Conservation (phyloP, 2,113 vertebrate species). For the Coreoperca whiteheadi region DNA sequence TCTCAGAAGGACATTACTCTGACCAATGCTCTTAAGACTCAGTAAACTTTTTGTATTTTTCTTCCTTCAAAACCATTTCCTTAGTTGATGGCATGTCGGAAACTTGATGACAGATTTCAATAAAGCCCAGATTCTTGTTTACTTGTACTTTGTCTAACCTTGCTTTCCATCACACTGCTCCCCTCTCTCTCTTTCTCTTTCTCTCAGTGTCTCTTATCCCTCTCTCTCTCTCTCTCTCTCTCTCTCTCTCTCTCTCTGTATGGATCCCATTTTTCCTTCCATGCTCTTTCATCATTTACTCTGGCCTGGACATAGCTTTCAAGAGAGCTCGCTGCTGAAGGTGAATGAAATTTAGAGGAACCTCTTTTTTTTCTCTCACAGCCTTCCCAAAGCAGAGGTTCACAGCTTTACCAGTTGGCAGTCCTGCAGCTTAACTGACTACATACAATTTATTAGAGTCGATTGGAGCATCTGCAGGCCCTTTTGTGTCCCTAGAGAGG, state of each 20-base stretch:
- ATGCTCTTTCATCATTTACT: conserved; percentile 63
- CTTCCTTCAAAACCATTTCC: conserved; percentile 16
- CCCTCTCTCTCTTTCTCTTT: conserved; percentile 4
- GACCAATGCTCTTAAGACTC: conserved; percentile 29
- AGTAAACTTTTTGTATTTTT: conserved; percentile 4
- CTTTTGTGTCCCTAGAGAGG: conserved; percentile 71
- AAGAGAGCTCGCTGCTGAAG: conserved; percentile 51
- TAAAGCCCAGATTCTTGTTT: conserved; percentile 33
- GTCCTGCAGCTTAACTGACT: conserved; percentile 66
- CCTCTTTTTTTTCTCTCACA: conserved; percentile 21
- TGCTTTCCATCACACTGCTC: conserved; percentile 38
- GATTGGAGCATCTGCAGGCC: conserved; percentile 72
- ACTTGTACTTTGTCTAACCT: conserved; percentile 44
- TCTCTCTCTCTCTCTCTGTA: not conserved
- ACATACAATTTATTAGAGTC: conserved; percentile 76
- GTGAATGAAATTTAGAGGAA: conserved; percentile 72
- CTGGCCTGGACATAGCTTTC: conserved; percentile 56
- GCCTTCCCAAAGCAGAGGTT: conserved; percentile 49
- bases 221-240: conserved; percentile 1
- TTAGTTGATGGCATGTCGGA: conserved; percentile 32
- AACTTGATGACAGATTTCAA: conserved; percentile 37
- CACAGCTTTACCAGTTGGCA: conserved; percentile 69
- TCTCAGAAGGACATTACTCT: conserved; percentile 26
- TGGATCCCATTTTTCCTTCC: conserved; percentile 23
- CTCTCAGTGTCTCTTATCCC: not conserved